Evolutionary conservation across 2,888 invertebrate genomes (phyloP), one percentile per base, ranked within the genome.

Genomic region (Erebia ligea): DNA sequence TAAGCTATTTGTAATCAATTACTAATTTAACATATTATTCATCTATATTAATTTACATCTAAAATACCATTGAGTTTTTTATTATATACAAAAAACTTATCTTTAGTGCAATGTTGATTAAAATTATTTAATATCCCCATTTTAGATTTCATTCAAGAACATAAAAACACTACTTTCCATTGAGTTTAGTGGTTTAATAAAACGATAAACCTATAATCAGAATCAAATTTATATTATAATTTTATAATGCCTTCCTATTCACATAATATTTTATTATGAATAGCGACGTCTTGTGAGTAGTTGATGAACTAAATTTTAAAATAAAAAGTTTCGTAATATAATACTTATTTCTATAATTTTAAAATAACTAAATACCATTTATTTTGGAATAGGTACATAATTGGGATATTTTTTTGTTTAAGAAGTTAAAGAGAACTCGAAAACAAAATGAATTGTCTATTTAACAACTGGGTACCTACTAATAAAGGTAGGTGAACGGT

Each of bases 241-340:
- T 34, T 34, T 34, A 25, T 25, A 25, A 25, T 25, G 25, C 25
- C 1, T 25, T 25, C 4, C 25, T 25, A 25, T 25, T 25, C 25
- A 25, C 2, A 25, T 25, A 25, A 25, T 25, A 25, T 25, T 25
- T 3, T 25, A 4, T 25, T 25, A 25, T 25, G 2, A 25, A 57
- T 72, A 76, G 40, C 76, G 83, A 80, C 84, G 83, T 85, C 86
- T 86, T 78, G 77, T 73, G 80, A 70, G 71, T 17, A 84, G 79
- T 86, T 84, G 87, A 79, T n/a, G 10, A 62, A 57, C 67, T 56
- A 62, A 42, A 50, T 3, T 25, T 25, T 25, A 3, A 25, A 6
- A 50, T 50, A n/a, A 50, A n/a, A n/a, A 50, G 8, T 8, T 25
- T 25, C 25, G 25, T 25, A 25, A 25, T 4, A 25, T 25, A n/a